Conservation (phyloP, 2,113 vertebrate genomes). For the Dasyurus viverrinus region DNA sequence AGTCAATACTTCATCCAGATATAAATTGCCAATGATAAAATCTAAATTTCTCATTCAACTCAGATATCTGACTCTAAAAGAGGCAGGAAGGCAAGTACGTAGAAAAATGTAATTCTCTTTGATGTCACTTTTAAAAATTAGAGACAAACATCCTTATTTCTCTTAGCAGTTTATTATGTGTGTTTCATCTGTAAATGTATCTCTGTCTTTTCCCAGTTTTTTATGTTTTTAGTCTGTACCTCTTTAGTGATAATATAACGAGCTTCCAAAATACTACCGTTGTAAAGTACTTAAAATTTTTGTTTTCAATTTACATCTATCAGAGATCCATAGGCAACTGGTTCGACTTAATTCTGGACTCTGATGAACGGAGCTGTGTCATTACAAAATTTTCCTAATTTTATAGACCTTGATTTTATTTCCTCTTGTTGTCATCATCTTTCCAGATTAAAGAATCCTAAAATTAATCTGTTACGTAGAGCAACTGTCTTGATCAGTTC, state of each 20-base stretch:
- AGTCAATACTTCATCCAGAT: neutral
- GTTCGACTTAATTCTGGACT: neutral
- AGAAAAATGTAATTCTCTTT: neutral
- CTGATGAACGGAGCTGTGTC: neutral
- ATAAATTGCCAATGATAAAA: neutral
- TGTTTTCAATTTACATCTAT: neutral
- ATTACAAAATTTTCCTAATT: neutral
- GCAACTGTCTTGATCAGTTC: neutral
- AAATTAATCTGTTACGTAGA: neutral
- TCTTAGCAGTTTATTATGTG: neutral
- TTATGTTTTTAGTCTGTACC: neutral
- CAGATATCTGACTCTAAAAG: neutral
- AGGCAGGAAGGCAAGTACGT: neutral
- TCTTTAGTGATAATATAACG: neutral
- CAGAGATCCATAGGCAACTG: neutral
- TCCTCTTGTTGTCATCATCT: neutral
- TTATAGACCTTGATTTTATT: neutral
- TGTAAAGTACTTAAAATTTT: neutral
- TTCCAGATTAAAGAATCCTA: neutral
- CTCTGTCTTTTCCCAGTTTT: neutral
- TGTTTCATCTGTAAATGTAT: neutral
- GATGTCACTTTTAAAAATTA: neutral
- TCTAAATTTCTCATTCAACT: neutral
- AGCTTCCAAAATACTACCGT: neutral
- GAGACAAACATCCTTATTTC: neutral